Base-by-base conservation (phyloP, 2,797 vertebrate genomes). In the Aratinga solstitialis region DNA sequence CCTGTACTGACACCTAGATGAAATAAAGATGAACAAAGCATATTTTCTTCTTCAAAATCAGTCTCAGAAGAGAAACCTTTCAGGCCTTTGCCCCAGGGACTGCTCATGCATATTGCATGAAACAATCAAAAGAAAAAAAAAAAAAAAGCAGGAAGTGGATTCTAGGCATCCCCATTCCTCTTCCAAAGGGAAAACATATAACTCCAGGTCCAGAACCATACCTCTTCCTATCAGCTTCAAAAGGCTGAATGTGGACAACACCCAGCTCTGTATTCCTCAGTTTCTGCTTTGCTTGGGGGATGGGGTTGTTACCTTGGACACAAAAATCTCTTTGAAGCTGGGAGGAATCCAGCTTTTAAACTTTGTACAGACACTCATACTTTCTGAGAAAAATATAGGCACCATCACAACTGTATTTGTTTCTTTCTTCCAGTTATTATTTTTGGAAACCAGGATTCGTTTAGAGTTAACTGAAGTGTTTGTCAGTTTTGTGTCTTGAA, bases 1-100 rank as follows among this genome's bases (percentile, higher is more conserved):
- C 56, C 30, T 89, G 24, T 45, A 67, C 42, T 32, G 54, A 68
- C 34, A 86, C 21, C 13, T 61, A n/a, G 38, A 65, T 88, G 36
- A 87, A 94, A 91, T 71, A 58, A 67, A 65, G n/a, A 54, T 34
- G 24, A 87, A 58, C 6, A 80, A 92, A 94, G 80, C 0, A 24
- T 34, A 67, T 61, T 29, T 89, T 85, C 10, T 76, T 45, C 68
- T 69, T 82, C 59, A 90, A 96, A 59, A 36, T 68, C 38, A 36
- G 3, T 22, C 32, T 79, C 45, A 79, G n/a, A 58, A 47, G 18
- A 29, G 47, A 76, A 73, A 15, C 3, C 3, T 79, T 38, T 81
- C 12, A 71, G 10, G 10, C 42, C 27, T 13, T 92, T 66, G 7
- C 24, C 42, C 30, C 43, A 61, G 27, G 56, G 40, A 77, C n/a